Base-by-base conservation (phyloP, 2,797 vertebrate species). In the Cynodonichthys magdalenae region DNA sequence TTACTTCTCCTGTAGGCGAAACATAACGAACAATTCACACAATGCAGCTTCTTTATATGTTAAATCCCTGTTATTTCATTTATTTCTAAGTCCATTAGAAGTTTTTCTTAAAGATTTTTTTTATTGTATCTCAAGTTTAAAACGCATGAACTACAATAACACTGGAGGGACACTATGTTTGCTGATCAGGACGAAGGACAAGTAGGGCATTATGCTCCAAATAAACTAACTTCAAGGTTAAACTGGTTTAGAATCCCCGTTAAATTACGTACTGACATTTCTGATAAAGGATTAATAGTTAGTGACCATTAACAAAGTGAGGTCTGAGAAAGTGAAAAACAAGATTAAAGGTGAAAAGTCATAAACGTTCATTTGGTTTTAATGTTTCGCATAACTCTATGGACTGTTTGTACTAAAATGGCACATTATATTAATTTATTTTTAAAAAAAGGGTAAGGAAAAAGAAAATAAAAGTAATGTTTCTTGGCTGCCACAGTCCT, bases 391-490 rank as follows among this genome's bases (percentile, higher is more conserved):
- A 24, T 24, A 27, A 6, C 15, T 34, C 42, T 41, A 5, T 46
- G 27, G 11, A 15, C 53, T 11, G 18, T 41, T 56, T 45, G 18
- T 39, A 6, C 19, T 39, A 39, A 39, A 39, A 39, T 39, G 36
- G 36, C 36, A 3, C 36, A 39, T 11, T 44, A 44, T 34, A 60
- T 54, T 44, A 28, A 17, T 15, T 27, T 34, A 45, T 53, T 66
- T 31, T 17, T 48, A 17, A 50, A 31, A 15, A 12, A 2, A n/a
- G n/a, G n/a, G n/a, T n/a, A n/a, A n/a, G n/a, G 6, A 3, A 1
- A 4, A 59, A 10, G 10, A 19, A 18, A 11, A 17, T 46, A 19
- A 15, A 46, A 42, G 58, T 28, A 5, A 27, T 52, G 1, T 28
- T 15, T 48, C 39, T 6, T 50, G 53, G 48, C 14, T 42, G 28